These are phyloP conservation scores for Heteronetta atricapilla DNA, from an alignment of 2,113 vertebrate genomes.

Conservation along the genomic window DNA sequence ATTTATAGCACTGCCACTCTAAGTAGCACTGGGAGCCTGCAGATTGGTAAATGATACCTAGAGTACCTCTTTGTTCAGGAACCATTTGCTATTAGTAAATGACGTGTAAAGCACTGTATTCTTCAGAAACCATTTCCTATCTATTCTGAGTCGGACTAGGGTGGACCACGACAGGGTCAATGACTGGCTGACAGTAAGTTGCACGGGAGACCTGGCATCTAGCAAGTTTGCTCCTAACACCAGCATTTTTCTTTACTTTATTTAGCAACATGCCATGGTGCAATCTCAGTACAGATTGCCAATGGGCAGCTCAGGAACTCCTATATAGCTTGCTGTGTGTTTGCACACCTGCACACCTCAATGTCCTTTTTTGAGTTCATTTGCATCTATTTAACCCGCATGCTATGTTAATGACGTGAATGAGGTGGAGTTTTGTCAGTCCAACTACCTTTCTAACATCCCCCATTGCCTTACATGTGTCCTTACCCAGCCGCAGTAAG, in stretches of 20 bases:
- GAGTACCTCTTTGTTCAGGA: neutral
- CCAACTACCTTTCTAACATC: neutral
- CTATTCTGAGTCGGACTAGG: neutral
- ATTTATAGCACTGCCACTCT: neutral
- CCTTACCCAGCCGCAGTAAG: neutral
- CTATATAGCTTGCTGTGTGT: neutral
- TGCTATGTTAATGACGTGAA: neutral
- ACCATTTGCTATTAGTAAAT: neutral
- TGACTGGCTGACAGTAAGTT: neutral
- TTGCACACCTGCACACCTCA: neutral
- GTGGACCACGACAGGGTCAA: neutral
- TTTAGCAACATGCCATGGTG: neutral
- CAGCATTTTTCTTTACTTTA: neutral
- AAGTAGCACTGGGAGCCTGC: neutral
- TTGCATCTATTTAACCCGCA: neutral
- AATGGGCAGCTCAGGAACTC: neutral
- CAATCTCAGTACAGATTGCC: neutral
- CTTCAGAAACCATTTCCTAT: neutral
- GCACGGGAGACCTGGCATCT: neutral
- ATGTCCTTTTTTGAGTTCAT: neutral
- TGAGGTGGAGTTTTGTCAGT: neutral
- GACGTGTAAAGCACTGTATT: neutral
- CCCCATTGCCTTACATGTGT: neutral
- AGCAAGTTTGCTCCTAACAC: neutral
- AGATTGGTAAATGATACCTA: neutral